Evolutionary conservation across 2,888 invertebrate genomes (phyloP), one percentile per base, ranked within the genome.

Genomic region (Conistra vaccinii): DNA sequence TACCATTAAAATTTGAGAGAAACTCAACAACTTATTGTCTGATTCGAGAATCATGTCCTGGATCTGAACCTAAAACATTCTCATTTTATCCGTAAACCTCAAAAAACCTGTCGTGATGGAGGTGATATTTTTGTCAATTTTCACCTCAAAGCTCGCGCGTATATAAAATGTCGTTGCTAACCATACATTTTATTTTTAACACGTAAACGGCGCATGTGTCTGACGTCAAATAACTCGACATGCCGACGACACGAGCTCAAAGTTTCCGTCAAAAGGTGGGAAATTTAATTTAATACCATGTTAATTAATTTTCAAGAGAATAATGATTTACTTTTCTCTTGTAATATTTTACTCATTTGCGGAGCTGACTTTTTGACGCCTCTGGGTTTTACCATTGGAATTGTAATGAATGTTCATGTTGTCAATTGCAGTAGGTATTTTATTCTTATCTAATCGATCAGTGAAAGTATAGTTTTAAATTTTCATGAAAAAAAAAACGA

Each of bases 171-270:
- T 35, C 58, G 53, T 45, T 60, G 48, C 42, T 32, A 51, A 55
- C 63, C 29, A 26, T 29, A 60, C 20, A 63, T 58, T 67, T 66
- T 69, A 65, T 62, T 69, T 60, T 66, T 14, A 66, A 76, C 51
- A 62, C 32, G 61, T 23, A 32, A 61, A 66, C 29, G 51, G 26
- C 51, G 55, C 45, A 48, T 80, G 76, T 55, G 20, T 55, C 5
- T 76, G 76, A 67, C 72, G 32, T 76, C 66, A 72, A 72, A 80
- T 42, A 76, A 62, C 6, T 62, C 39, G 5, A 76, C 66, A 58
- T 67, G 29, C 12, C 58, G 45, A 14, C 32, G 55, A 67, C 51
- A 51, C 10, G 63, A 29, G 32, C 39, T 2, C 23, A 45, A 48
- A 3, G 57, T 48, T 73, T 78, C 63, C 73, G 69, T 63, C 58